phyloP scores from a whole-genome alignment of 2,888 invertebrate genomes.

The Hydraecia micacea region DNA sequence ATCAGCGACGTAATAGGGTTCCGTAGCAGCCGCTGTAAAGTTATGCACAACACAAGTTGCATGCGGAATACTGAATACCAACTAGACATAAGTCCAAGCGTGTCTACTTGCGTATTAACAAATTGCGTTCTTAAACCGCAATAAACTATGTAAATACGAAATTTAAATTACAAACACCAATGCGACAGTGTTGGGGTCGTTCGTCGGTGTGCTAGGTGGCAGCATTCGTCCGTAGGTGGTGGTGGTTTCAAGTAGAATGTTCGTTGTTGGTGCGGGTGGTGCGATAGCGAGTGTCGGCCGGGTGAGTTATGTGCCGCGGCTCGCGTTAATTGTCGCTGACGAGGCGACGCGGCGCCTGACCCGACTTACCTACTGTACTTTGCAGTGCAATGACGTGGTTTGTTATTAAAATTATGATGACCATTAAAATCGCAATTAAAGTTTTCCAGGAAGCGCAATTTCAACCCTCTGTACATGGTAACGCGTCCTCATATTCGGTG shows the following conservation, averaged over 20 bases:
- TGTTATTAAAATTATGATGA: slow-evolving; percentile 28
- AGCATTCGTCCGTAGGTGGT: slow-evolving; percentile 69
- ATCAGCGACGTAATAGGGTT: slow-evolving; percentile 49
- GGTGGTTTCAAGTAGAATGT: slow-evolving; percentile 79
- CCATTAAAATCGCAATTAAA: slow-evolving; percentile 22
- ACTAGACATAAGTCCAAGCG: slow-evolving; percentile 75
- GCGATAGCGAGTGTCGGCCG: slow-evolving; percentile 77
- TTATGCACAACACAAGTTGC: slow-evolving; percentile 66
- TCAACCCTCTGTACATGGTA: background rate
- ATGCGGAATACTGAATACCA: slow-evolving; percentile 68
- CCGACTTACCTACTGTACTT: slow-evolving; percentile 64
- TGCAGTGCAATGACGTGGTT: slow-evolving; percentile 43
- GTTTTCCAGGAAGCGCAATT: slow-evolving; percentile 2
- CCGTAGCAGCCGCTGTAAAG: slow-evolving; percentile 51
- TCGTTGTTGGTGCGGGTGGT: slow-evolving; percentile 70
- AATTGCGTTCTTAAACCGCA: slow-evolving; percentile 85
- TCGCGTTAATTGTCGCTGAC: slow-evolving; percentile 83
- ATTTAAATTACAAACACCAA: slow-evolving; percentile 85
- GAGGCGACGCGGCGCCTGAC: slow-evolving; percentile 64
- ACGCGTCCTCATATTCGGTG: slow-evolving; percentile 3
- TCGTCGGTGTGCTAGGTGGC: slow-evolving; percentile 62
- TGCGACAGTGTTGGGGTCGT: slow-evolving; percentile 70
- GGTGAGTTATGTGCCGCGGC: slow-evolving; percentile 80
- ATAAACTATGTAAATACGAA: slow-evolving; percentile 86
- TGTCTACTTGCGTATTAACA: slow-evolving; percentile 79